Evolutionary conservation across 1,140 invertebrate species (phyloP).

Genomic region (Elymnias hypermnestra): DNA sequence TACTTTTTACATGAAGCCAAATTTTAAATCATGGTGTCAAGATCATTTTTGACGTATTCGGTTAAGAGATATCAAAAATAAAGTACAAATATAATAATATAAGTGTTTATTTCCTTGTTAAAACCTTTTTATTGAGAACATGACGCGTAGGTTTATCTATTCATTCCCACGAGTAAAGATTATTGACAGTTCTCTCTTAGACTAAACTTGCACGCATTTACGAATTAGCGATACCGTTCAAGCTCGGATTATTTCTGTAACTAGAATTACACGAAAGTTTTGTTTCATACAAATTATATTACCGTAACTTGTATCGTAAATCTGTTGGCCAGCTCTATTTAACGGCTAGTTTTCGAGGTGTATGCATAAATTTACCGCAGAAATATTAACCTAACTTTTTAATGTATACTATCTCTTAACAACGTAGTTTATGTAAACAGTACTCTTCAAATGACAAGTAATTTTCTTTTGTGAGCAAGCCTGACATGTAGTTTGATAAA

Average conservation of each 20-base stretch:
- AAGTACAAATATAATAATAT: too few relatives aligned
- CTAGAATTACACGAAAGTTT: constrained; percentile 14
- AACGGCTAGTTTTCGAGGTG: constrained; percentile 2
- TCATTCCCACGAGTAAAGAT: not conserved
- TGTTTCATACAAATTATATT: constrained; percentile 11
- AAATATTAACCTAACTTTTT: too few relatives aligned
- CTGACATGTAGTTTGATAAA: too few relatives aligned
- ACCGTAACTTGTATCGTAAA: constrained; percentile 5
- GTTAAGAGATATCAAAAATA: too few relatives aligned
- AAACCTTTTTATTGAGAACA: too few relatives aligned
- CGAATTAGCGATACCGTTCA: constrained; percentile 54
- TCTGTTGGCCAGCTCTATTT: not conserved
- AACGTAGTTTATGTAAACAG: not conserved
- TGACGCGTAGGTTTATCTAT: too few relatives aligned
- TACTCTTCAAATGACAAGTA: too few relatives aligned
- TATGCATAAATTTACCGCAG: not conserved
- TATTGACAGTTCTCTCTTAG: not conserved
- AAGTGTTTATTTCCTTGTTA: too few relatives aligned
- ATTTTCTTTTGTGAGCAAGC: too few relatives aligned
- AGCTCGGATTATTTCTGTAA: constrained; percentile 25
- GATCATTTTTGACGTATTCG: too few relatives aligned
- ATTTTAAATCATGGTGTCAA: too few relatives aligned
- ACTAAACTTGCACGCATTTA: constrained; percentile 10
- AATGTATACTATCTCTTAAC: not conserved
- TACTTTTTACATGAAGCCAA: too few relatives aligned